Evolutionary conservation across 2,797 vertebrate genomes (phyloP).

Genomic region (Pipistrellus nathusii): DNA sequence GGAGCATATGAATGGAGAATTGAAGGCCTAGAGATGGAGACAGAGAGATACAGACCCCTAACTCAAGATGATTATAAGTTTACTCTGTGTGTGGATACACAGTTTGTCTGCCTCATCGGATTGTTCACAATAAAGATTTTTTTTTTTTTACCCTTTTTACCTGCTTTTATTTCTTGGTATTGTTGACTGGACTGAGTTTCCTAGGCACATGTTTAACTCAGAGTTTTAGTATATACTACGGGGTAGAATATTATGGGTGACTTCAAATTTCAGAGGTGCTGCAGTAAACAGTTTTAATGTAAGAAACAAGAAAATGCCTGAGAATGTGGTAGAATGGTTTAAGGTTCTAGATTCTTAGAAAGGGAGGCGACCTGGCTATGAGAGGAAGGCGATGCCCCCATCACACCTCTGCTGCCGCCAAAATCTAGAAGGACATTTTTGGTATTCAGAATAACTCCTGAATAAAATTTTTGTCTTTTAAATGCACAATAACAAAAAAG

Average conservation of each 20-base stretch:
- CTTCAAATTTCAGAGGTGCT: slow-evolving; percentile 64
- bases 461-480: slow-evolving; percentile 65
- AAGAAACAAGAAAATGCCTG: slow-evolving; percentile 36
- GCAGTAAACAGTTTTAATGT: slow-evolving; percentile 65
- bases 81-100: background rate
- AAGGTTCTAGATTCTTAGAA: too few relatives aligned
- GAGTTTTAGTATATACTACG: background rate
- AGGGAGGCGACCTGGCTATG: too few relatives aligned
- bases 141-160: background rate
- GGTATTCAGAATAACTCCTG: slow-evolving; percentile 39
- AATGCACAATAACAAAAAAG: slow-evolving; percentile 47
- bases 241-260: background rate
- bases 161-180: too few relatives aligned
- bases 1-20: background rate
- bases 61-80: background rate
- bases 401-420: too few relatives aligned
- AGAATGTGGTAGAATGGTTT: too few relatives aligned
- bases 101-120: background rate
- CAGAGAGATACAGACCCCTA: background rate
- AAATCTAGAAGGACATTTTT: slow-evolving; percentile 45
- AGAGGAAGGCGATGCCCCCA: too few relatives aligned
- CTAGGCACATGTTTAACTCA: background rate
- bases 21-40: background rate
- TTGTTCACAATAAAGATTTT: background rate
- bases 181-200: too few relatives aligned